phyloP scores from a whole-genome alignment of 2,113 vertebrate genomes.

The Turdus rufiventris region DNA sequence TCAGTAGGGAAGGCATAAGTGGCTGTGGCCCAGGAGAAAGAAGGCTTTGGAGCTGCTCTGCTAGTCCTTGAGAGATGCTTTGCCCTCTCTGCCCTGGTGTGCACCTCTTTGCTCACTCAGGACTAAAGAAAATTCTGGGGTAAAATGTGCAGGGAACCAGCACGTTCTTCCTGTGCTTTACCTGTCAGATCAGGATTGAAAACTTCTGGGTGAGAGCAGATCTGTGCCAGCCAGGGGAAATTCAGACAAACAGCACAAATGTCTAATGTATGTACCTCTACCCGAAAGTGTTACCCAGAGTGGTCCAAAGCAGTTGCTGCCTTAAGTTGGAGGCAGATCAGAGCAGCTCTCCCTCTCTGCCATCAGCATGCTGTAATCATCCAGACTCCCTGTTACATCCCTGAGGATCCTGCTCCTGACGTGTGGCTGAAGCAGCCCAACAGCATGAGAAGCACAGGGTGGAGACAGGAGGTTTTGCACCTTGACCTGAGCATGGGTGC shows the following conservation, averaged over 20 bases:
- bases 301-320: not conserved
- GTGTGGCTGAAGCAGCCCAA: fast-evolving
- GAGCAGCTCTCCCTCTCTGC: not conserved
- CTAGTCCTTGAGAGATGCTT: not conserved
- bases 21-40: not conserved
- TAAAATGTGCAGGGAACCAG: not conserved
- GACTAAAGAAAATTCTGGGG: not conserved
- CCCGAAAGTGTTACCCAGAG: not conserved
- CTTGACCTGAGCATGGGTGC: not conserved
- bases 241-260: not conserved
- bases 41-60: not conserved
- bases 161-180: not conserved
- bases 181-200: not conserved
- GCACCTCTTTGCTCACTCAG: fast-evolving
- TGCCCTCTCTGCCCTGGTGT: not conserved
- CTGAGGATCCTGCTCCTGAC: not conserved
- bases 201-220: not conserved
- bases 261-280: not conserved
- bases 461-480: fast-evolving
- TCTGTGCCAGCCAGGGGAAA: not conserved
- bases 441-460: fast-evolving
- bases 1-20: not conserved
- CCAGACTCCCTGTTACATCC: not conserved
- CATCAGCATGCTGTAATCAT: fast-evolving
- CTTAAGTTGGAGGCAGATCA: not conserved